phyloP scores from a whole-genome alignment of 2,113 vertebrate species.

The Mixornis gularis region DNA sequence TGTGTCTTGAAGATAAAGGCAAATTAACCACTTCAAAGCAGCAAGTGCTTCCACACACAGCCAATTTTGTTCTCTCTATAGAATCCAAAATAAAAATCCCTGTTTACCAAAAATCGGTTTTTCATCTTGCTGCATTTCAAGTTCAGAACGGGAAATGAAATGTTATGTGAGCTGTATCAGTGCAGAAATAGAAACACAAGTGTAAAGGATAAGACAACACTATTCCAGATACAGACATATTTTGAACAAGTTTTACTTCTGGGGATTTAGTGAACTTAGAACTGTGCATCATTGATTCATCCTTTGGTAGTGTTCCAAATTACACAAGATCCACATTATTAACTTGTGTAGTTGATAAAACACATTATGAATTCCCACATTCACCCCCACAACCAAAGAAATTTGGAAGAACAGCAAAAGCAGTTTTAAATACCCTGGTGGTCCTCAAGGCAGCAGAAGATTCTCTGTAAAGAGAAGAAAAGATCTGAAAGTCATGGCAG shows the following conservation, averaged over 20 bases:
- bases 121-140: neutral
- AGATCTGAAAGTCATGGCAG: neutral
- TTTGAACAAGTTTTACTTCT: neutral
- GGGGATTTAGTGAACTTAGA: neutral
- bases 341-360: neutral
- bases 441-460: neutral
- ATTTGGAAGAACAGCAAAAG: neutral
- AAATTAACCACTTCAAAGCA: neutral
- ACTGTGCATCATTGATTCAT: neutral
- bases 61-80: neutral
- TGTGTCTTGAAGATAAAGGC: neutral
- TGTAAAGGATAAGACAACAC: neutral
- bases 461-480: neutral
- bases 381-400: neutral
- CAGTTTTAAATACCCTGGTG: neutral
- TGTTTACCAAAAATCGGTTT: neutral
- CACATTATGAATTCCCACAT: neutral
- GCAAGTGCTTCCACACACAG: neutral
- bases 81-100: neutral
- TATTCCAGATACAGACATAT: neutral
- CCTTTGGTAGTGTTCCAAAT: neutral
- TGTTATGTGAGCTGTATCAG: neutral
- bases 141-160: neutral
- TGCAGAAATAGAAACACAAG: slow-evolving; percentile 6
- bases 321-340: neutral